These are phyloP conservation scores for Drosophila nigrodunni DNA, from an alignment of 1,140 invertebrate genomes.

Conservation along the genomic window DNA sequence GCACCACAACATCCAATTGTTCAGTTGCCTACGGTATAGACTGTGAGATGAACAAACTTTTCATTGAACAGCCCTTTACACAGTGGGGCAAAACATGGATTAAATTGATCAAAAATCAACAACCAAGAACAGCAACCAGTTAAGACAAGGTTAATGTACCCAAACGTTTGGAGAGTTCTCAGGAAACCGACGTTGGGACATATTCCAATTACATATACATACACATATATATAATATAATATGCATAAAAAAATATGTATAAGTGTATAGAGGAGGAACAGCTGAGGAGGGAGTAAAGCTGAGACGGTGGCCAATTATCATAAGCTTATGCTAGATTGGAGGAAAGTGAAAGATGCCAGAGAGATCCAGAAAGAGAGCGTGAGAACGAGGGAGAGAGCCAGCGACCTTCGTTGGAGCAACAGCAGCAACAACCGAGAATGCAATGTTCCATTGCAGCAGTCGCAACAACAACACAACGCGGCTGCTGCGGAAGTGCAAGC, in stretches of 20 bases:
- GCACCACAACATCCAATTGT: constrained; percentile 86
- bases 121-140: constrained; percentile 59
- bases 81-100: constrained; percentile 65
- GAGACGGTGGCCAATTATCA: constrained; percentile 47
- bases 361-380: not conserved
- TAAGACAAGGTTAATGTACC: constrained; percentile 67
- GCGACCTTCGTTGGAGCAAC: constrained; percentile 66
- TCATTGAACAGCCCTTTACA: constrained; percentile 68
- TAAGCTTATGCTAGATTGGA: constrained; percentile 52
- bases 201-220: constrained; percentile 33
- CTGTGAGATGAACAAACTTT: constrained; percentile 7
- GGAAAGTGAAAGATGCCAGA: constrained; percentile 8
- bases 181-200: constrained; percentile 72
- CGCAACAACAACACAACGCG: constrained; percentile 26
- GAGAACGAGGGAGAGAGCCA: constrained; percentile 15
- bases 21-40: constrained; percentile 86
- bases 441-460: constrained; percentile 60
- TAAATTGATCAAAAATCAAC: constrained; percentile 34
- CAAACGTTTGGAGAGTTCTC: constrained; percentile 79
- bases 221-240: constrained; percentile 47
- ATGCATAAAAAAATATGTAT: constrained; percentile 39
- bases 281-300: constrained; percentile 14
- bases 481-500: constrained; percentile 66
- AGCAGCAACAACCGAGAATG: constrained; percentile 39
- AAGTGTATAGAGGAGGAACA: constrained; percentile 41